Evolutionary conservation across 2,888 invertebrate genomes (phyloP).

Genomic region (Agrilus mali): DNA sequence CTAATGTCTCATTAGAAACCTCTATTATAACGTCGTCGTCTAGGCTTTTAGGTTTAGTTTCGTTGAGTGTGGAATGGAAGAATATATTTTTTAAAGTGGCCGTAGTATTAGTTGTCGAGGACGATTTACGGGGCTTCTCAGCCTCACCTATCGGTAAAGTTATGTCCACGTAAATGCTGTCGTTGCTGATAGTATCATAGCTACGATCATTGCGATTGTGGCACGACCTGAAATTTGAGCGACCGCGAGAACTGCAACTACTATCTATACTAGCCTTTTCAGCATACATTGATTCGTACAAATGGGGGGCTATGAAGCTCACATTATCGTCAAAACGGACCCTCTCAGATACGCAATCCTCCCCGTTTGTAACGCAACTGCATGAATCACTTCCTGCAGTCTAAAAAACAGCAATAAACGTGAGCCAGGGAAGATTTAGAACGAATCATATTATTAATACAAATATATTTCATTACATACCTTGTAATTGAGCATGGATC

Average conservation of each 20-base stretch:
- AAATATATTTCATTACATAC: conserved; percentile 23
- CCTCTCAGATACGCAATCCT: conserved; percentile 47
- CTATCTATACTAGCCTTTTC: conserved; percentile 35
- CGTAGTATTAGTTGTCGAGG: conserved; percentile 29
- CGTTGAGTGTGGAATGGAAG: conserved; percentile 33
- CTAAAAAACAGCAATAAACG: conserved; percentile 19
- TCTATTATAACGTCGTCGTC: conserved; percentile 30
- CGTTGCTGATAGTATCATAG: conserved; percentile 27
- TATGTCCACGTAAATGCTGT: conserved; percentile 31
- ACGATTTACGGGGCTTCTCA: conserved; percentile 28
- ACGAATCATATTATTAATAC: neutral
- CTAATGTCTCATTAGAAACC: conserved; percentile 28
- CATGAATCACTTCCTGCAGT: conserved; percentile 34
- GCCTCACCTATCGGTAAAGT: conserved; percentile 20
- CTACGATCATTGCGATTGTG: conserved; percentile 16
- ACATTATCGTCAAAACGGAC: conserved; percentile 53
- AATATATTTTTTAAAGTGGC: conserved; percentile 40
- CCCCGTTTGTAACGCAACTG: conserved; percentile 34
- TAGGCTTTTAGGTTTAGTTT: conserved; percentile 24
- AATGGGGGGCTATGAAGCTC: conserved; percentile 39
- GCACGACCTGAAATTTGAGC: conserved; percentile 11
- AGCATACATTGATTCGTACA: conserved; percentile 21
- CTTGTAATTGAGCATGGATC: conserved; percentile 59
- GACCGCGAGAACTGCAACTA: conserved; percentile 29
- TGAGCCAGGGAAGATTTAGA: neutral